phyloP scores from a whole-genome alignment of 2,888 invertebrate genomes.

The Druceiella hillmani region DNA sequence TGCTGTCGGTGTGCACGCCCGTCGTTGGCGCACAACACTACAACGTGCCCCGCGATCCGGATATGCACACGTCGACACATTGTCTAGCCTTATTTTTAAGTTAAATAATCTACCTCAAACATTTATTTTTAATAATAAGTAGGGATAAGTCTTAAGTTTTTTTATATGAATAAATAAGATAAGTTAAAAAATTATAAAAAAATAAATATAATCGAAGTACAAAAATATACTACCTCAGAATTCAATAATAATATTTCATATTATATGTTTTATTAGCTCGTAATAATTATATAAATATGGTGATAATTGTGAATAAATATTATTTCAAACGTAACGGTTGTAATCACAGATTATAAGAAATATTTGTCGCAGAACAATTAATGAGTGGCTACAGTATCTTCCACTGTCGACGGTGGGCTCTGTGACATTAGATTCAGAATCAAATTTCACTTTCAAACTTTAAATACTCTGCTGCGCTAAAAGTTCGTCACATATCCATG shows the following conservation, averaged over 20 bases:
- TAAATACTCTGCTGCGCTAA: too few species aligned
- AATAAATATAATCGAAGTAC: conserved; percentile 45
- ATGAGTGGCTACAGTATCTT: too few species aligned
- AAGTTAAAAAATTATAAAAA: conserved; percentile 35
- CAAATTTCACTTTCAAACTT: too few species aligned
- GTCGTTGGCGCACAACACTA: too few species aligned
- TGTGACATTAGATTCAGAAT: too few species aligned
- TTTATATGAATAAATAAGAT: conserved; percentile 45
- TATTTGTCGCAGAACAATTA: too few species aligned
- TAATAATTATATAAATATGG: conserved; percentile 31
- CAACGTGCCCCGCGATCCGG: too few species aligned
- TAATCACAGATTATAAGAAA: too few species aligned
- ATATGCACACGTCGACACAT: conserved; percentile 12
- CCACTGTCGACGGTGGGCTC: too few species aligned
- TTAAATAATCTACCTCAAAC: conserved; percentile 52
- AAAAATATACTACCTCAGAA: conserved; percentile 52
- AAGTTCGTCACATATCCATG: too few species aligned
- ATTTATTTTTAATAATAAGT: conserved; percentile 37
- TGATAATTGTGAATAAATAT: conserved; percentile 30
- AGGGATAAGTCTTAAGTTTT: conserved; percentile 47
- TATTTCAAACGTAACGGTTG: conserved; percentile 23
- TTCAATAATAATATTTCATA: conserved; percentile 30
- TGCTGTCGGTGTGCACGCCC: conserved; percentile 27
- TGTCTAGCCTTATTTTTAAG: conserved; percentile 16
- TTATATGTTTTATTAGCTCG: conserved; percentile 29